Conservation (phyloP, 2,888 invertebrate species). For the Ophion obscuratus region DNA sequence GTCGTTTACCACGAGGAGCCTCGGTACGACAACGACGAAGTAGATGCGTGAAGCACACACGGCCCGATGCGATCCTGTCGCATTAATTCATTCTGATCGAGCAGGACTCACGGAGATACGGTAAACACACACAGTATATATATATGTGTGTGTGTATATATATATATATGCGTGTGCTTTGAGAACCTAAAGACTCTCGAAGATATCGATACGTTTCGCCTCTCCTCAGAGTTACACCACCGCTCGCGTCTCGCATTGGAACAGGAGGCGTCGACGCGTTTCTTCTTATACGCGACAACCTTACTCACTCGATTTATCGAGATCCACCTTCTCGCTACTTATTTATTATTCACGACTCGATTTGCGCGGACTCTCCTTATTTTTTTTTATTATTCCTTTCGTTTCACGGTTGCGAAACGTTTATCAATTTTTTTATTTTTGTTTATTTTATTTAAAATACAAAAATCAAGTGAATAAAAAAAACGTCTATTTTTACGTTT, state of each 20-base stretch:
- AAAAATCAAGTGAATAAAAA: not conserved
- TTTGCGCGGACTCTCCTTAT: too few species aligned
- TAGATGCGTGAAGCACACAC: conserved; percentile 37
- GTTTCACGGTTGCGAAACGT: too few species aligned
- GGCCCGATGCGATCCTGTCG: conserved; percentile 55
- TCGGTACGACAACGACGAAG: conserved; percentile 55
- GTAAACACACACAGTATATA: not conserved
- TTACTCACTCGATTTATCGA: conserved; percentile 60
- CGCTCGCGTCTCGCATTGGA: conserved; percentile 17
- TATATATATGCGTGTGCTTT: conserved; percentile 26
- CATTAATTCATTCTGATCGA: conserved; percentile 65
- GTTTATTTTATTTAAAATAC: not conserved
- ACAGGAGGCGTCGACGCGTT: conserved; percentile 58
- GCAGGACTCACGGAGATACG: conserved; percentile 27
- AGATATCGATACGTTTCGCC: conserved; percentile 52
- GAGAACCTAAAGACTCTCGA: conserved; percentile 24
- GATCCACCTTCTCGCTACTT: conserved; percentile 45
- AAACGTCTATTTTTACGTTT: not conserved
- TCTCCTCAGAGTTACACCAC: conserved; percentile 13
- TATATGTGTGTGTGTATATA: conserved; percentile 10
- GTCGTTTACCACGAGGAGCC: conserved; percentile 55
- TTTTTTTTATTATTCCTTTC: too few species aligned
- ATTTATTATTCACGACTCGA: conserved; percentile 48
- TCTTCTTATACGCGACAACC: conserved; percentile 39
- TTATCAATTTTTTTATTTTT: conserved; percentile 4